These are phyloP conservation scores for Pipistrellus pipistrellus DNA, from an alignment of 2,797 vertebrate species.

Conservation along the genomic window DNA sequence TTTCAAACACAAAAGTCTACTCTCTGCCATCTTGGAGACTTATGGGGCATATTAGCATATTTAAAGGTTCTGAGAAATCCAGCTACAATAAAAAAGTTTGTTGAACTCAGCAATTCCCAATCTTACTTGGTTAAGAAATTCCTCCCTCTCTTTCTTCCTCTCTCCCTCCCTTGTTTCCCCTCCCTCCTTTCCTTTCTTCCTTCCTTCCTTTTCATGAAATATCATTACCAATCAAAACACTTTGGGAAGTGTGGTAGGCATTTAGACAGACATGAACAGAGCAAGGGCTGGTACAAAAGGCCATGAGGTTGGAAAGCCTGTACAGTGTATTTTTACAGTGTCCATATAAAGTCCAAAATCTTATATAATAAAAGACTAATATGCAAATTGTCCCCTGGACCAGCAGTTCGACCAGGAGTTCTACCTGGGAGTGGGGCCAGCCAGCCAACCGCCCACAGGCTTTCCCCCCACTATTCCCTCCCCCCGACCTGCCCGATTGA, in stretches of 20 bases:
- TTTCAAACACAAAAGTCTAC: not conserved
- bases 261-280: no score
- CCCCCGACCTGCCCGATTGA: rapidly evolving
- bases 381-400: no score
- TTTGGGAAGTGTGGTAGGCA: not conserved
- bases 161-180: not conserved
- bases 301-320: not conserved
- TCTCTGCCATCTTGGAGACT: not conserved
- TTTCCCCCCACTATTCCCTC: no score
- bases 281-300: no score
- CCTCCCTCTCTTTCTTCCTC: no score
- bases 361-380: no score
- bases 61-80: not conserved
- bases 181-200: no score
- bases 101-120: not conserved
- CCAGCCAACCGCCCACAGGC: no score
- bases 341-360: not conserved
- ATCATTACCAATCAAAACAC: not conserved
- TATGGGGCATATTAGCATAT: not conserved
- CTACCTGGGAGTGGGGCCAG: no score
- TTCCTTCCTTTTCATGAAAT: not conserved
- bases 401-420: no score
- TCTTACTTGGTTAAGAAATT: conserved; percentile 9
- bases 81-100: not conserved
- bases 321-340: not conserved